A percentile compares a stretch with the other conserved stretches of the same genome.
Evolutionary conservation across 2,113 vertebrate genomes (phyloP).

Genomic region (Labeo catla): DNA sequence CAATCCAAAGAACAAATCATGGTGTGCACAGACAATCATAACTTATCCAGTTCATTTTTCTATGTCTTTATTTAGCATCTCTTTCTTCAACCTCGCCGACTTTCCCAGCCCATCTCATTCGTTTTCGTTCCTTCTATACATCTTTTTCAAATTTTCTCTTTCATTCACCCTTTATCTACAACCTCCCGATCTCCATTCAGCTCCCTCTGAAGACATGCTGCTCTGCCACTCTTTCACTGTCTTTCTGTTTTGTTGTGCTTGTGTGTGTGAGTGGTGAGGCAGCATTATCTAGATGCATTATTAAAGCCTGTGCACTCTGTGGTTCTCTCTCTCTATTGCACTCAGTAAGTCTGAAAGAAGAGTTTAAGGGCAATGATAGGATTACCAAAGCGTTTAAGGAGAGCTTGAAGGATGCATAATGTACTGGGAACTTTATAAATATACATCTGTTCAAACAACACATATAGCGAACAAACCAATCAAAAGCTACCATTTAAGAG

Average conservation of each 20-base stretch:
- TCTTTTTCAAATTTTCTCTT: neutral
- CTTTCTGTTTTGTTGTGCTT: constrained; percentile 21
- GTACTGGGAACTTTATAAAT: constrained; percentile 3
- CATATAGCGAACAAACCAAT: neutral
- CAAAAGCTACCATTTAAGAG: neutral
- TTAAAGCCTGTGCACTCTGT: constrained; percentile 55
- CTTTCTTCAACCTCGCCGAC: neutral
- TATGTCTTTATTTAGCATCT: neutral
- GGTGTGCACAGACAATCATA: neutral
- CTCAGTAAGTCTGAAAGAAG: constrained; percentile 6
- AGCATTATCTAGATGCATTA: constrained; percentile 61
- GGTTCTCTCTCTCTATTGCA: neutral
- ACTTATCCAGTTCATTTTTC: neutral
- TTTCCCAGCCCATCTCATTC: neutral
- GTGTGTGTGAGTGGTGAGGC: constrained; percentile 27
- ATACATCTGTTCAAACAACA: neutral
- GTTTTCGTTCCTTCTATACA: neutral
- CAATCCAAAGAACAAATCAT: constrained; percentile 1
- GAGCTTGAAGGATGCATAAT: neutral
- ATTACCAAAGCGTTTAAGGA: constrained; percentile 30
- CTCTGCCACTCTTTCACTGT: neutral
- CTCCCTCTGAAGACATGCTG: neutral
- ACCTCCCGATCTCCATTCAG: neutral
- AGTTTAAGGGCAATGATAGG: constrained; percentile 38
- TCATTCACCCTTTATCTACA: neutral